Conservation (phyloP, 1,140 invertebrate genomes). For the Magallana gigas region DNA sequence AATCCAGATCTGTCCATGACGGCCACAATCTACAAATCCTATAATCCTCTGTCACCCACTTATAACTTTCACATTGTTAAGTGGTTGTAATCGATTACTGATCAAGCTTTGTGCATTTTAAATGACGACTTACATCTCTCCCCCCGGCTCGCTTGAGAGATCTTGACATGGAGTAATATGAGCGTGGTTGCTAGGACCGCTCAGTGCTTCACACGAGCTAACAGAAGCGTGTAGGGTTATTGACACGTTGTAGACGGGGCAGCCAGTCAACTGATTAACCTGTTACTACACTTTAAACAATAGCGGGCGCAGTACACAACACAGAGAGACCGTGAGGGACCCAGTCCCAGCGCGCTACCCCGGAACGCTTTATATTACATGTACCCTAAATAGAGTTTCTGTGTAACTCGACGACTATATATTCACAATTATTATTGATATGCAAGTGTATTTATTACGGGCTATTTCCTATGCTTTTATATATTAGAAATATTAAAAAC, state of each 20-base stretch:
- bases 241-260: not conserved
- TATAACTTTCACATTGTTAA: conserved; percentile 2
- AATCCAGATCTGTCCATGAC: conserved; percentile 24
- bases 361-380: not conserved
- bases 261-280: conserved; percentile 26
- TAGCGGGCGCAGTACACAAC: not conserved
- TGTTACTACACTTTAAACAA: conserved; percentile 22
- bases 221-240: not conserved
- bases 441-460: too few relatives aligned
- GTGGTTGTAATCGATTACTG: conserved; percentile 2
- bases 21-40: not conserved
- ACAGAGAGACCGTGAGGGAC: not conserved
- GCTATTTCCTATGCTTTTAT: too few relatives aligned
- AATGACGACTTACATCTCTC: conserved; percentile 17
- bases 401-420: too few relatives aligned
- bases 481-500: too few relatives aligned
- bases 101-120: conserved; percentile 24
- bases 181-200: conserved; percentile 19
- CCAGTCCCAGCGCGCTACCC: not conserved
- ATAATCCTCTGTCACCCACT: conserved; percentile 10
- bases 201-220: not conserved
- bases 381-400: too few relatives aligned
- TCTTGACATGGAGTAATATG: not conserved
- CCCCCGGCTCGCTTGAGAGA: not conserved
- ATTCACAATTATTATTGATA: too few relatives aligned